phyloP scores from a whole-genome alignment of 2,113 vertebrate genomes.

The Heptranchias perlo region DNA sequence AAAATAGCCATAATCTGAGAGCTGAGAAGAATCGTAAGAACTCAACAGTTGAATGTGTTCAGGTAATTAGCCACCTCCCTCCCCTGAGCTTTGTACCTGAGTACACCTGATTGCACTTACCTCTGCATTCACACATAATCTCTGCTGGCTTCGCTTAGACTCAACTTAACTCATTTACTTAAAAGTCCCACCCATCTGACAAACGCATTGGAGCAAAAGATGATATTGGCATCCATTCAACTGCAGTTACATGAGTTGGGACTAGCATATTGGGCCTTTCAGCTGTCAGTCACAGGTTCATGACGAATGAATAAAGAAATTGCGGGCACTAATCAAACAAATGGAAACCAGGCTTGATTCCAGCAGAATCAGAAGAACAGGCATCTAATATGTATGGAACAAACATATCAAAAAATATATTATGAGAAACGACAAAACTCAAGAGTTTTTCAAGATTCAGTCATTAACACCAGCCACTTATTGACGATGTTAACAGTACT shows the following conservation, averaged over 20 bases:
- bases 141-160: neutral
- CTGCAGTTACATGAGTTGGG: neutral
- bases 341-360: conserved; percentile 4
- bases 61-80: neutral
- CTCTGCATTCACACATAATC: neutral
- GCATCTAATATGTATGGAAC: neutral
- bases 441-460: too few species aligned
- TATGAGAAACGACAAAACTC: neutral
- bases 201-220: neutral
- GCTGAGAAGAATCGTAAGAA: neutral
- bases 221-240: too few species aligned
- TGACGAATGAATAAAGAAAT: neutral
- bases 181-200: neutral
- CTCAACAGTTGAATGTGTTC: conserved; percentile 8
- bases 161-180: neutral
- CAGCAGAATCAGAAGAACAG: neutral
- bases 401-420: neutral
- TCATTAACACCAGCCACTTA: conserved; percentile 30
- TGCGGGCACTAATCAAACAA: neutral
- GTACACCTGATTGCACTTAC: neutral
- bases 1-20: neutral
- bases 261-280: neutral
- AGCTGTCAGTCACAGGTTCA: neutral
- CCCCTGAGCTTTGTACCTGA: neutral
- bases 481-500: conserved; percentile 11